Percentiles rank a stretch among this genome's conserved stretches.
Conservation (phyloP, 2,113 vertebrate genomes). For the Chionomys nivalis region DNA sequence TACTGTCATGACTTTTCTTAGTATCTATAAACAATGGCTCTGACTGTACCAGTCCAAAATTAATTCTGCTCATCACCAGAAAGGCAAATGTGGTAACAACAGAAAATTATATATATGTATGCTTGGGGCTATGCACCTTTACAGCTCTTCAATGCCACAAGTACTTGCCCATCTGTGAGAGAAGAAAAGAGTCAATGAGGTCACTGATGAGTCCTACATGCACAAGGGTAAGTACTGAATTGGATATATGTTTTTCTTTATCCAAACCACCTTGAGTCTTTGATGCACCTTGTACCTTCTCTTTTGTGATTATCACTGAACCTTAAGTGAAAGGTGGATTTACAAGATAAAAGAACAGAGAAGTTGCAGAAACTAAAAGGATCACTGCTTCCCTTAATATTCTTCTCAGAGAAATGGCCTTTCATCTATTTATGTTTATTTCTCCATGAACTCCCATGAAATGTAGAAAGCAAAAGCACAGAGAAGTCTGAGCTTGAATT, state of each 20-base stretch:
- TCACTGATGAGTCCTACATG: neutral
- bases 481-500: neutral
- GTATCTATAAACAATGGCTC: neutral
- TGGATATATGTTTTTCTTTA: neutral
- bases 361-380: neutral
- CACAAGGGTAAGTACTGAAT: neutral
- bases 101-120: neutral
- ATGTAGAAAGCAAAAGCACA: neutral
- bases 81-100: neutral
- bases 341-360: neutral
- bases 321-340: neutral
- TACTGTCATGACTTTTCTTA: neutral
- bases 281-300: neutral
- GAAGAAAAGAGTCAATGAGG: neutral
- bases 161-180: neutral
- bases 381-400: neutral
- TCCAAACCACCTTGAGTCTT: neutral
- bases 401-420: neutral
- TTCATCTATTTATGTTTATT: neutral
- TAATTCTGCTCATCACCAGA: too few relatives aligned
- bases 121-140: neutral
- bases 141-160: too few relatives aligned
- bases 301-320: neutral
- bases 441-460: neutral
- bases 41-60: neutral